These are phyloP conservation scores for Papilio polytes DNA, from an alignment of 1,140 invertebrate genomes.

Conservation along the genomic window DNA sequence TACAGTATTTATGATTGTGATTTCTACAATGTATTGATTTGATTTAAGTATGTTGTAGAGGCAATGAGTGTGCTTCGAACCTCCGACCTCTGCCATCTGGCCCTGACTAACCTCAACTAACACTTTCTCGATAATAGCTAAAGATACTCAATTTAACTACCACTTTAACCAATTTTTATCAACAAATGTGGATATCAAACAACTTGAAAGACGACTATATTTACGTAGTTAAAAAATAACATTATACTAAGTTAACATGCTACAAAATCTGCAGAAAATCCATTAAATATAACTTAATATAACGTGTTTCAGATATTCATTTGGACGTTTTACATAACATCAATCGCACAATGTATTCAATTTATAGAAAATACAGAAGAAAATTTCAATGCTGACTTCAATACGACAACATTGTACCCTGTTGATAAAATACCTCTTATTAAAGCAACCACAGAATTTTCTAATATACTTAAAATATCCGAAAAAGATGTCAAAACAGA, in stretches of 20 bases:
- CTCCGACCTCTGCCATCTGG: neutral
- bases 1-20: neutral
- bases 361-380: neutral
- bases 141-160: neutral
- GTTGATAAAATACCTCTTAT: constrained; percentile 5
- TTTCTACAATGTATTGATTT: neutral
- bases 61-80: neutral
- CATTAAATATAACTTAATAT: neutral
- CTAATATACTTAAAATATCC: neutral
- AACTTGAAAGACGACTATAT: neutral
- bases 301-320: neutral
- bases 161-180: neutral
- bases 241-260: neutral
- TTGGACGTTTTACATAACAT: neutral
- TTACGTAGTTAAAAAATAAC: too few relatives aligned
- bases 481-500: neutral
- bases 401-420: constrained; percentile 31
- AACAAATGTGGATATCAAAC: neutral
- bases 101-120: neutral
- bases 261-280: neutral
- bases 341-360: neutral
- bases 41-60: neutral
- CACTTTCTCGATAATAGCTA: neutral
- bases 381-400: neutral
- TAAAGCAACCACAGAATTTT: neutral